Evolutionary conservation across 2,113 vertebrate species (phyloP).

Genomic region (Grus americana): DNA sequence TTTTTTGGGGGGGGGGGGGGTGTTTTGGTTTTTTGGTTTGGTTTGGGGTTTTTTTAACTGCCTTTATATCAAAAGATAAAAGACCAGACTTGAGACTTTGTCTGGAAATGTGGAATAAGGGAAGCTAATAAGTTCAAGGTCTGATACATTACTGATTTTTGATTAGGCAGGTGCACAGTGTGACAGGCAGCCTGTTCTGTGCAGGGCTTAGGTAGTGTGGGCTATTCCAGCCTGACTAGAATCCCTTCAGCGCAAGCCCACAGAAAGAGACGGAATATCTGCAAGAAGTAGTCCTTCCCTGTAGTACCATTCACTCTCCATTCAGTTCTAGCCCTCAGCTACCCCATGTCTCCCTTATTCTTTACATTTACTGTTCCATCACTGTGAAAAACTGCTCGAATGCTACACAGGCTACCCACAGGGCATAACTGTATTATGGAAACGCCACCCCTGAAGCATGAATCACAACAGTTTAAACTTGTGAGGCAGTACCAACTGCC

Average conservation of each 20-base stretch:
- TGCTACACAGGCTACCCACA: rapidly evolving
- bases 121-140: neutral
- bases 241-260: neutral
- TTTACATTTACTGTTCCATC: neutral
- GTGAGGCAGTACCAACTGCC: neutral
- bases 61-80: neutral
- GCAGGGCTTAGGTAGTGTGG: neutral
- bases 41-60: neutral
- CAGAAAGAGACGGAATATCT: neutral
- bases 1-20: too few species aligned
- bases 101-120: neutral
- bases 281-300: neutral
- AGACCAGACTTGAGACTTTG: neutral
- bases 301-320: neutral
- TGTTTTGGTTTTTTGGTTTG: too few species aligned
- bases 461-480: neutral
- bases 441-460: neutral
- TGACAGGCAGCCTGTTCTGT: neutral
- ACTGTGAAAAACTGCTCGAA: neutral
- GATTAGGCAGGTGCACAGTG: neutral
- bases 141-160: neutral
- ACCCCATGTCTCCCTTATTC: neutral
- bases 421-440: neutral
- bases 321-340: neutral
- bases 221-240: neutral